Percentiles rank a stretch among this genome's conserved stretches.
These are phyloP conservation scores for Phaetusa simplex DNA, from an alignment of 2,113 vertebrate species.

Conservation along the genomic window DNA sequence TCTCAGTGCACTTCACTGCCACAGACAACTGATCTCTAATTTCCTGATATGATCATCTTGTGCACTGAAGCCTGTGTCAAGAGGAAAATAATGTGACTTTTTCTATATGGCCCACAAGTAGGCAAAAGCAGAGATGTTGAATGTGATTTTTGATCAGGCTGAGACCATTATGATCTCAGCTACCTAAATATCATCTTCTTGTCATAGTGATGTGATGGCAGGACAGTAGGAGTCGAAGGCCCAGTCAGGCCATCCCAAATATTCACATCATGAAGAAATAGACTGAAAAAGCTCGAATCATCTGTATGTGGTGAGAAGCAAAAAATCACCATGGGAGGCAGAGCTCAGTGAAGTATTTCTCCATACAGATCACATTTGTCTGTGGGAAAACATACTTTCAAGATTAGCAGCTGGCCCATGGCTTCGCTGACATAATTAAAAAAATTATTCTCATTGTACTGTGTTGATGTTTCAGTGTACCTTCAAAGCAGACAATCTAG, in stretches of 20 bases:
- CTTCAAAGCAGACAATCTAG: not conserved
- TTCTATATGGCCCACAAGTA: not conserved
- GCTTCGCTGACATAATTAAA: not conserved
- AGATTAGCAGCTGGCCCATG: not conserved
- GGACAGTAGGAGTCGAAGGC: not conserved
- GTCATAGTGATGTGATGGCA: not conserved
- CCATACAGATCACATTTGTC: not conserved
- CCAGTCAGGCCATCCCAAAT: not conserved
- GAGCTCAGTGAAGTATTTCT: not conserved
- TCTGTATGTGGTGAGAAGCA: not conserved
- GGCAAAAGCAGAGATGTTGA: not conserved
- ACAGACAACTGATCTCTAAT: not conserved
- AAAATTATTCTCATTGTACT: not conserved
- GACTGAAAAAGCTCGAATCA: not conserved
- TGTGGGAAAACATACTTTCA: not conserved
- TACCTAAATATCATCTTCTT: not conserved
- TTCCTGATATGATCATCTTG: not conserved
- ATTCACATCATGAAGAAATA: not conserved
- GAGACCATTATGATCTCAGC: not conserved
- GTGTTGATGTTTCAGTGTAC: not conserved
- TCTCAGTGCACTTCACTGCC: not conserved
- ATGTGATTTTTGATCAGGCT: not conserved
- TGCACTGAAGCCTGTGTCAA: not conserved
- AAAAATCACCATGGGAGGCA: not conserved
- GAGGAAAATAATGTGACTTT: not conserved